Evolutionary conservation across 1,140 invertebrate species (phyloP).

Genomic region (Doryteuthis pealeii): DNA sequence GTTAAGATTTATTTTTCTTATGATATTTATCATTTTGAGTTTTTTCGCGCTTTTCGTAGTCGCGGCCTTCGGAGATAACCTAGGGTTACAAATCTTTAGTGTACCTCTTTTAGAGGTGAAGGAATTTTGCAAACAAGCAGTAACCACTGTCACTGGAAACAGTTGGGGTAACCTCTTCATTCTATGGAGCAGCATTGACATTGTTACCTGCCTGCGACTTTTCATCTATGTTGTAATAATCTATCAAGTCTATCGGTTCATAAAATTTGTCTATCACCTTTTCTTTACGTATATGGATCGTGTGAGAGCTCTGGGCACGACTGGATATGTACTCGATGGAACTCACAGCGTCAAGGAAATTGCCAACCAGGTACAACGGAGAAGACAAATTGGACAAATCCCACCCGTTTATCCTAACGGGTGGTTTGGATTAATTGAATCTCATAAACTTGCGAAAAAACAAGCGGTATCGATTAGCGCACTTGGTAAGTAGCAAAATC

Average conservation of each 20-base stretch:
- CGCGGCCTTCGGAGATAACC: neutral
- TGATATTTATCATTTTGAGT: neutral
- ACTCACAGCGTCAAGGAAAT: slow-evolving; percentile 51
- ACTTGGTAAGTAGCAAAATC: slow-evolving; percentile 71
- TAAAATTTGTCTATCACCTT: slow-evolving; percentile 32
- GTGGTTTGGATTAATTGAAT: slow-evolving; percentile 81
- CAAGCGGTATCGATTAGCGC: slow-evolving; percentile 70
- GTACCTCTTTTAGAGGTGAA: slow-evolving; percentile 44
- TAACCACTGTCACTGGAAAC: slow-evolving; percentile 16
- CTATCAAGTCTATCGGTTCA: neutral
- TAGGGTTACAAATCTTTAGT: slow-evolving; percentile 32
- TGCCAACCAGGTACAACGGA: slow-evolving; percentile 58
- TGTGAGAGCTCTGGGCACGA: slow-evolving; percentile 54
- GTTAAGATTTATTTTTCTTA: too few relatives aligned
- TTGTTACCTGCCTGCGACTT: slow-evolving; percentile 28
- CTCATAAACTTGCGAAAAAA: slow-evolving; percentile 66
- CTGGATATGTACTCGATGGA: slow-evolving; percentile 60
- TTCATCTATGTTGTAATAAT: slow-evolving; percentile 25
- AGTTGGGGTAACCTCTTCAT: neutral
- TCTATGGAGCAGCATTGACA: neutral
- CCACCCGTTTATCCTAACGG: slow-evolving; percentile 85
- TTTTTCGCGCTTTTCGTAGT: neutral
- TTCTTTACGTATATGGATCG: slow-evolving; percentile 48
- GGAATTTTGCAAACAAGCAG: slow-evolving; percentile 39
- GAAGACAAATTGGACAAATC: slow-evolving; percentile 61